Conservation (phyloP, 2,888 invertebrate species). For the Himalopsyche japonica region DNA sequence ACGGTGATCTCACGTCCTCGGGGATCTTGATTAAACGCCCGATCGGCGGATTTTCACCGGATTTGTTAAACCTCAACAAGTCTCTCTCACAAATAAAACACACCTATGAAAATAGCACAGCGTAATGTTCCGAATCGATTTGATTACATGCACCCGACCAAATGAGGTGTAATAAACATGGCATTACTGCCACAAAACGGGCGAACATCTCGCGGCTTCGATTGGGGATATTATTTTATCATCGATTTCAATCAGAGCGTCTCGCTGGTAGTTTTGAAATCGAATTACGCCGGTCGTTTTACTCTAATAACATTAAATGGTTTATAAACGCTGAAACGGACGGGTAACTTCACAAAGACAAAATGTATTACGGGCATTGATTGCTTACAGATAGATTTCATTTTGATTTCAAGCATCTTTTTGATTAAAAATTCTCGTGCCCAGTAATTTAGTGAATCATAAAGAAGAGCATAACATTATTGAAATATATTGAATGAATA, state of each 20-base stretch:
- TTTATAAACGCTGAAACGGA: no score
- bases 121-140: not conserved
- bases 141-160: slow-evolving; percentile 13
- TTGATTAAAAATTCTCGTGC: no score
- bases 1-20: not conserved
- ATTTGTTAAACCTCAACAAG: no score
- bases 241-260: not conserved
- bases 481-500: no score
- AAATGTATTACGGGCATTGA: no score
- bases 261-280: not conserved
- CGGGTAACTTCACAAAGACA: no score
- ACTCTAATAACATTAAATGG: not conserved
- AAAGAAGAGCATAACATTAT: no score
- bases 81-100: no score
- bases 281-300: not conserved
- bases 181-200: not conserved
- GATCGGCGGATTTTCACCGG: no score
- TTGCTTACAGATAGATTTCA: no score
- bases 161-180: slow-evolving; percentile 16
- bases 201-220: not conserved
- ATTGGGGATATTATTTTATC: not conserved
- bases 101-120: not conserved
- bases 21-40: not conserved
- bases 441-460: no score
- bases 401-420: no score